These are phyloP conservation scores for Oryzias melastigma DNA, from an alignment of 2,113 vertebrate species.

Conservation along the genomic window DNA sequence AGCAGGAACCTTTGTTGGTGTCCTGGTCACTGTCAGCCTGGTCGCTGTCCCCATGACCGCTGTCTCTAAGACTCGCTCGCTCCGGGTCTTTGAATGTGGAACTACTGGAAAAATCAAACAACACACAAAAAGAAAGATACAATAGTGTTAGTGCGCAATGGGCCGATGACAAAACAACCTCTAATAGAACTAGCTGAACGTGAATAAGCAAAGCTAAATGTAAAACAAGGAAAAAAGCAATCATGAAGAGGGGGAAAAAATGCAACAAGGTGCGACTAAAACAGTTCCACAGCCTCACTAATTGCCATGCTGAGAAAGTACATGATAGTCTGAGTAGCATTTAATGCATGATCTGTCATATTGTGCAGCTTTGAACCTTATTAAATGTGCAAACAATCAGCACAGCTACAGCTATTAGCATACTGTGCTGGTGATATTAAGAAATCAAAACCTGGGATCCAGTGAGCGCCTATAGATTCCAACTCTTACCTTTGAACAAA, in stretches of 20 bases:
- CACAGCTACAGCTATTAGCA: constrained; percentile 8
- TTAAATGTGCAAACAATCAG: constrained; percentile 31
- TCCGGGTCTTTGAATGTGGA: constrained; percentile 99
- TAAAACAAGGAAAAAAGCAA: constrained; percentile 36
- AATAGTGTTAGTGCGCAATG: not conserved
- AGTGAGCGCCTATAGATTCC: constrained; percentile 58
- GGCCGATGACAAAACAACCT: not conserved
- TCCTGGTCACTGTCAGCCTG: constrained; percentile 99
- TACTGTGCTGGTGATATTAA: constrained; percentile 7
- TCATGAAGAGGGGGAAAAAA: constrained; percentile 27
- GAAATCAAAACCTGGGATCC: constrained; percentile 36
- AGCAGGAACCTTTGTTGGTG: constrained; percentile 99
- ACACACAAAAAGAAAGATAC: constrained; percentile 2
- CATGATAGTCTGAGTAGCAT: too few species aligned
- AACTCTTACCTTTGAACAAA: constrained; percentile 99
- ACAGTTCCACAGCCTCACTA: too few species aligned
- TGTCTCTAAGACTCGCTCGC: constrained; percentile 98
- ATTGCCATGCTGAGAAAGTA: too few species aligned
- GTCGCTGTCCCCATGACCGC: constrained; percentile 98
- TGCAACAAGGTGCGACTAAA: too few species aligned
- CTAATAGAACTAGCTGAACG: constrained; percentile 13
- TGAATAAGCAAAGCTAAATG: constrained; percentile 18
- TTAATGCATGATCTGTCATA: not conserved
- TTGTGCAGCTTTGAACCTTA: constrained; percentile 63
- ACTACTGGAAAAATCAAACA: constrained; percentile 77